Percentiles rank a stretch among this genome's conserved stretches.
phyloP scores from a whole-genome alignment of 2,113 vertebrate species.

The Microtus oregoni region DNA sequence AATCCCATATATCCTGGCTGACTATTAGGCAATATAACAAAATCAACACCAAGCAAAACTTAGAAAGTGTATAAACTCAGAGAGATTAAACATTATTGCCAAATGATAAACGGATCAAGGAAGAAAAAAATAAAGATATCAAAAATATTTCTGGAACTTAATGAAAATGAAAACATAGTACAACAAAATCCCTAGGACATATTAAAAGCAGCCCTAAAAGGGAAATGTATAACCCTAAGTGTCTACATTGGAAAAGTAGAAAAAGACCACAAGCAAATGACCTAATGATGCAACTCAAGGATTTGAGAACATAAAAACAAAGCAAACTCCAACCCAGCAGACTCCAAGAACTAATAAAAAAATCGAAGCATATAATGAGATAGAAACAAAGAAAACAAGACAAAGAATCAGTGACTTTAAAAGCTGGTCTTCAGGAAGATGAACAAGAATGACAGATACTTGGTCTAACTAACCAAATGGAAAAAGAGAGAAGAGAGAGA shows the following conservation, averaged over 20 bases:
- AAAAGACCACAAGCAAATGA: neutral
- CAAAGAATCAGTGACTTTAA: neutral
- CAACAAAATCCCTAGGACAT: neutral
- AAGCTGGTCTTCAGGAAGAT: neutral
- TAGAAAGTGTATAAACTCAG: neutral
- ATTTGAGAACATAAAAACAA: neutral
- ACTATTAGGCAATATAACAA: neutral
- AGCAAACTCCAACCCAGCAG: neutral
- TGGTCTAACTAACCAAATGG: neutral
- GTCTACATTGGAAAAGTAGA: neutral
- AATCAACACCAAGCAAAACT: neutral
- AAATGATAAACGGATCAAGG: neutral
- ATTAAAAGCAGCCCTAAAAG: neutral
- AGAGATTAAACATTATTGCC: neutral
- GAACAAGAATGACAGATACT: neutral
- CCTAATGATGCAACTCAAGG: neutral
- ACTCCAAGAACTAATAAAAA: neutral
- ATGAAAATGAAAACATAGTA: neutral
- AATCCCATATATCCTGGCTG: neutral
- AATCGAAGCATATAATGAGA: neutral
- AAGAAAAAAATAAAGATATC: neutral
- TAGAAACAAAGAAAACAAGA: neutral
- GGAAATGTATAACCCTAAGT: neutral
- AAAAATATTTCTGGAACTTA: neutral
- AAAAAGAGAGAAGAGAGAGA: neutral